phyloP scores from a whole-genome alignment of 2,113 vertebrate genomes.

The Dendrocopos noguchii region DNA sequence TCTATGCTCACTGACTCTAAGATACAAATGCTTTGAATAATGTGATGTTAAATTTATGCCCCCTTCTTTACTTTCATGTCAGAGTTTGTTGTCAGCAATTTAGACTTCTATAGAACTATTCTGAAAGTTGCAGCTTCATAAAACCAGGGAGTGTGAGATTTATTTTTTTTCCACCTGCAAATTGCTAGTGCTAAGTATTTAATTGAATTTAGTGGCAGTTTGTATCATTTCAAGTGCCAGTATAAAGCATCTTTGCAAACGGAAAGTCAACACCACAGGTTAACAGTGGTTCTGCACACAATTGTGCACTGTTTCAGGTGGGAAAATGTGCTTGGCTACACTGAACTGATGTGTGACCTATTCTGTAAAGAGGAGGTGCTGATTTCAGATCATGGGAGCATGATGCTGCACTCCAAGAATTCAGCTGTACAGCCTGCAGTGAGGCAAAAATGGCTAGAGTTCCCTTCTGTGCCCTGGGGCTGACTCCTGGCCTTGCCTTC shows the following conservation, averaged over 20 bases:
- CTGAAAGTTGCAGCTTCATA: not conserved
- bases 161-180: not conserved
- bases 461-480: not conserved
- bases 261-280: not conserved
- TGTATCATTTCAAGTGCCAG: not conserved
- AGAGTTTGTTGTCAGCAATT: not conserved
- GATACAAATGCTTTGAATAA: not conserved
- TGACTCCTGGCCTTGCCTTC: not conserved
- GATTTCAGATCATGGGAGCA: not conserved
- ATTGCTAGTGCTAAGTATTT: not conserved
- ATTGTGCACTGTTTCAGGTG: not conserved
- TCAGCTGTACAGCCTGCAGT: accelerated
- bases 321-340: not conserved
- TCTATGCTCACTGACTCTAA: not conserved
- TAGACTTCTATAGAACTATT: not conserved
- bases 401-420: not conserved
- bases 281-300: accelerated
- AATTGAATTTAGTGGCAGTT: not conserved
- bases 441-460: not conserved
- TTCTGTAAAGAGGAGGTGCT: not conserved
- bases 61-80: not conserved
- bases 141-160: not conserved
- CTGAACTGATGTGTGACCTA: not conserved
- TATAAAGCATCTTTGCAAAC: not conserved
- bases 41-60: not conserved